A percentile compares a stretch with the other conserved stretches of the same genome.
phyloP scores from a whole-genome alignment of 2,797 vertebrate genomes.

The Premnoplex brunnescens region DNA sequence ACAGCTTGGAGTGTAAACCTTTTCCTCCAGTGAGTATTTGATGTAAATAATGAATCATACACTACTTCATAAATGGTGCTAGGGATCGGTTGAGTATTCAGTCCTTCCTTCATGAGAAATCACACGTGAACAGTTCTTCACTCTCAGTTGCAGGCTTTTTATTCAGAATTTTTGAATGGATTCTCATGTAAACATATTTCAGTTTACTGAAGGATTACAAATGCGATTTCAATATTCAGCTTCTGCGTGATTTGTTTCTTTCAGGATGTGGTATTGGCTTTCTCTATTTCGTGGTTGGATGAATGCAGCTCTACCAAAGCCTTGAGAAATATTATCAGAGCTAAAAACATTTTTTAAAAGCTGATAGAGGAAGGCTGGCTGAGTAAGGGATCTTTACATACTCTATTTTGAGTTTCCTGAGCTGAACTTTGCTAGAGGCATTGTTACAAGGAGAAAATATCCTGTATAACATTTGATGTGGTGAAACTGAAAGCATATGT shows the following conservation, averaged over 20 bases:
- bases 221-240: neutral
- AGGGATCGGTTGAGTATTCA: neutral
- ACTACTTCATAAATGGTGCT: neutral
- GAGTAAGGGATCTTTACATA: neutral
- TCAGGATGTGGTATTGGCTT: neutral
- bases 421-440: conserved; percentile 5
- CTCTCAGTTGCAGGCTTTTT: neutral
- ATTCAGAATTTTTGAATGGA: neutral
- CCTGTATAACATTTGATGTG: neutral
- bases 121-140: neutral
- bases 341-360: neutral
- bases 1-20: neutral
- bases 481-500: conserved; percentile 15
- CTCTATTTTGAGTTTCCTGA: neutral
- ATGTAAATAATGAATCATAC: neutral
- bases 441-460: conserved; percentile 15
- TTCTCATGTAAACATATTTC: neutral
- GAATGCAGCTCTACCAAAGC: neutral
- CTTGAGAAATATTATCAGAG: neutral
- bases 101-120: neutral
- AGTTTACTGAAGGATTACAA: neutral
- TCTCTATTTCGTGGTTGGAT: neutral
- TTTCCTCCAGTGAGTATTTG: neutral
- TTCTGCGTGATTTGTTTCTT: neutral
- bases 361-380: neutral